Percentiles rank a stretch among this genome's conserved stretches.
Conservation (phyloP, 1,140 invertebrate genomes). For the Drosophila willistoni region DNA sequence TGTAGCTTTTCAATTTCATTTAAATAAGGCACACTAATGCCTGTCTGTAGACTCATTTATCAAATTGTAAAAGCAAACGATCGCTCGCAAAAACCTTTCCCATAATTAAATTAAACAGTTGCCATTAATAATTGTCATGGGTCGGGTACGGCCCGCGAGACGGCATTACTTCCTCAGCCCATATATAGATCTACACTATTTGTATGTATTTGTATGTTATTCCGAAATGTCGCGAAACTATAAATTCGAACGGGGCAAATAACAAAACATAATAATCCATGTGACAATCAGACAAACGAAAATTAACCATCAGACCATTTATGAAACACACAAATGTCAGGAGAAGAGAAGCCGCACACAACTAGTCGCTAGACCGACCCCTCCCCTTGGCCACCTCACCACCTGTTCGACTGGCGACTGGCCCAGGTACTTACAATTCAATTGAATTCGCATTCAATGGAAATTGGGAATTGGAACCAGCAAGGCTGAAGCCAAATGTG, state of each 20-base stretch:
- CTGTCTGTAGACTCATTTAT: constrained; percentile 30
- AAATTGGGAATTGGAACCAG: constrained; percentile 60
- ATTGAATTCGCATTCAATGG: constrained; percentile 73
- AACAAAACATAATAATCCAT: constrained; percentile 73
- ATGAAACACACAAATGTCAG: constrained; percentile 69
- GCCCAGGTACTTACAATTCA: constrained; percentile 46
- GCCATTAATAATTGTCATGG: constrained; percentile 73
- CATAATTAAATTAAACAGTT: constrained; percentile 77
- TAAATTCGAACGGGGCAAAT: constrained; percentile 57
- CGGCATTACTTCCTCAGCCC: constrained; percentile 51
- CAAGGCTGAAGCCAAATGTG: constrained; percentile 71
- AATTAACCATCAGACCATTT: constrained; percentile 77
- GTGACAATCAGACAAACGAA: constrained; percentile 64
- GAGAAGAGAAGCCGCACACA: constrained; percentile 64
- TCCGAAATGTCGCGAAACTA: constrained; percentile 68
- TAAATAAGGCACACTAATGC: constrained; percentile 33
- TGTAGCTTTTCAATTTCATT: constrained; percentile 30
- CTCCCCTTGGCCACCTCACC: not conserved
- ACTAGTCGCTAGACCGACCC: constrained; percentile 9
- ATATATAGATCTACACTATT: constrained; percentile 43
- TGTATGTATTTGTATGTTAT: constrained; percentile 31
- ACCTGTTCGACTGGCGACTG: too few relatives aligned
- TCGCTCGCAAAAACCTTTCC: constrained; percentile 53
- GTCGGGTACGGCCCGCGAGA: constrained; percentile 18
- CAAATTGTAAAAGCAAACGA: constrained; percentile 35